Evolutionary conservation across 2,113 vertebrate species (phyloP).

Genomic region (Fregetta grallaria): DNA sequence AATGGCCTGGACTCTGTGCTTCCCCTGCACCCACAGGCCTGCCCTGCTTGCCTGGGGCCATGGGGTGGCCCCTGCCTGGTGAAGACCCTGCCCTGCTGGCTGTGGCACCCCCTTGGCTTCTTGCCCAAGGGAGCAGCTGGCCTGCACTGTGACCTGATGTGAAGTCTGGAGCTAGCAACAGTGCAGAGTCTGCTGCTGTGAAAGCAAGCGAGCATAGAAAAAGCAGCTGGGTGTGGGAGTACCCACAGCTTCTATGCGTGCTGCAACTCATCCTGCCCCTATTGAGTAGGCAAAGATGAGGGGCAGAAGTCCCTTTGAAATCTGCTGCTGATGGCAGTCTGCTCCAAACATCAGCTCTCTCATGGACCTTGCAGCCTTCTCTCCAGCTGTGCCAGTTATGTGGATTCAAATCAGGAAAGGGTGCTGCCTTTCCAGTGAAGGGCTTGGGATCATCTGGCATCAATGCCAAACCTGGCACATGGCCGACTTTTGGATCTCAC

Average conservation of each 20-base stretch:
- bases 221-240: not conserved
- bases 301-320: not conserved
- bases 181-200: not conserved
- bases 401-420: not conserved
- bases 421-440: not conserved
- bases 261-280: not conserved
- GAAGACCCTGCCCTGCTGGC: not conserved
- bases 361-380: not conserved
- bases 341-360: not conserved
- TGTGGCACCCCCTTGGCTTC: not conserved
- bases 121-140: not conserved
- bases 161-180: not conserved
- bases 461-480: not conserved
- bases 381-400: not conserved
- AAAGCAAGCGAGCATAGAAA: not conserved
- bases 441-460: not conserved
- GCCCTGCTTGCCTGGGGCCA: not conserved
- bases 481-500: not conserved
- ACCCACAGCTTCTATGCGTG: not conserved
- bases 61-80: not conserved
- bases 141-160: too few species aligned
- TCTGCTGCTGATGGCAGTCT: not conserved
- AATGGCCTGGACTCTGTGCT: not conserved
- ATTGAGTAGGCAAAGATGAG: not conserved
- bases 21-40: too few species aligned